Evolutionary conservation across 2,113 vertebrate genomes (phyloP).

Genomic region (Microcebus tavaratra): DNA sequence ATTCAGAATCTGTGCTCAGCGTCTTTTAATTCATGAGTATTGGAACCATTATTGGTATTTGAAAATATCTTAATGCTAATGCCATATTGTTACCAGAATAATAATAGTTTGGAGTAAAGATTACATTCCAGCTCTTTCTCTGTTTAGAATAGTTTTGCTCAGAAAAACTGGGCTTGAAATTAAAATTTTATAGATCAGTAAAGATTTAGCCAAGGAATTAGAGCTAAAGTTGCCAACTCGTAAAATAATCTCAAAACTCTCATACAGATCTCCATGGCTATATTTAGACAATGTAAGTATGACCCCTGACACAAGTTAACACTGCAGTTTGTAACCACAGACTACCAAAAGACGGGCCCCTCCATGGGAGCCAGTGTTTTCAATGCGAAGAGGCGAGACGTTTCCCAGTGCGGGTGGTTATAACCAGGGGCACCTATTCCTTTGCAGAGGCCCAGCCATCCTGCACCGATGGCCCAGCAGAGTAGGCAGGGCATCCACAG

Average conservation of each 20-base stretch:
- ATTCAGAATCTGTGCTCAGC: background rate
- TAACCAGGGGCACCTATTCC: background rate
- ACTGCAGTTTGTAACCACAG: background rate
- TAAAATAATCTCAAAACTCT: conserved; percentile 44
- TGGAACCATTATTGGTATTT: background rate
- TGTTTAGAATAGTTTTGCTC: conserved; percentile 26
- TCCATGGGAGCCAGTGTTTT: background rate
- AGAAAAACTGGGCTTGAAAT: conserved; percentile 11
- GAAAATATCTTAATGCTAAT: background rate
- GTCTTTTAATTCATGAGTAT: background rate
- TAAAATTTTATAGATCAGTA: conserved; percentile 25
- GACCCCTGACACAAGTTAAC: background rate
- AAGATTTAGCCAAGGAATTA: conserved; percentile 30
- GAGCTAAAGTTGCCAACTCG: background rate
- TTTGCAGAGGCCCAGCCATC: background rate
- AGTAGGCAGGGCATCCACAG: background rate
- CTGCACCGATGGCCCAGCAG: background rate
- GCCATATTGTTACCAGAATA: background rate
- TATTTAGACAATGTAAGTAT: conserved; percentile 32
- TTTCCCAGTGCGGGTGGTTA: background rate
- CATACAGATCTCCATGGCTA: background rate
- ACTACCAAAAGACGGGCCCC: background rate
- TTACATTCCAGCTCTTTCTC: background rate
- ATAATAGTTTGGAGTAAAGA: conserved; percentile 18
- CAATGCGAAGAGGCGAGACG: background rate